Evolutionary conservation across 2,797 vertebrate species (phyloP), one percentile per base, ranked within the genome.

Genomic region (Squalus acanthias): DNA sequence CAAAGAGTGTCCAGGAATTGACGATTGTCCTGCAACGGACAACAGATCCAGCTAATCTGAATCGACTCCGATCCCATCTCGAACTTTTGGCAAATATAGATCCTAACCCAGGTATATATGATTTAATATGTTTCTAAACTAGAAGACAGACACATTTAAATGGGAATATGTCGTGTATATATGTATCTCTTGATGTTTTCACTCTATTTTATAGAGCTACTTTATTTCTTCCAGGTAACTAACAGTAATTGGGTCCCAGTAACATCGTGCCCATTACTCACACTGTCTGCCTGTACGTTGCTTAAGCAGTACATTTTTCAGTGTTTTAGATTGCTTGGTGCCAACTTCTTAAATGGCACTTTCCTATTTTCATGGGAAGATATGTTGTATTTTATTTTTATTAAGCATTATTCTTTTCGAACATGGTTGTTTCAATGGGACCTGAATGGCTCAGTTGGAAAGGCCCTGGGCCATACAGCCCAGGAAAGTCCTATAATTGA

Each of bases 1-100:
- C 99, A 93, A 99, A 99, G 97, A 99, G 99, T 7, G 99, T 99
- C 96, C 99, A 99, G 97, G 99, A 99, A 97, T 97, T 99, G 98
- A 99, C 99, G 0, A 99, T 99, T 96, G 99, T 99, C 97, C 98
- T 99, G 97, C 99, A 99, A 97, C 98, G 99, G 97, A 99, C 99
- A 0, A 99, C 99, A 69, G 99, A 99, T 97, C 99, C 99, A 50
- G 99, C 99, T 96, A 99, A 99, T 97, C 98, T 99, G 97, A 99
- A 98, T 97, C 98, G 98, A 97, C 98, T 99, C 96, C 98, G 99
- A 97, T 98, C 98, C 96, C 98, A 99, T 97, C 98, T 99, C 88
- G 99, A 99, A 97, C 98, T 99, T n/a, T 98, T 99, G 72, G 99
- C 99, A 97, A 98, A 98, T 97, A 99, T 99, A 96, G 99, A 99